Evolutionary conservation across 2,888 invertebrate species (phyloP).

Genomic region (Dilophus febrilis): DNA sequence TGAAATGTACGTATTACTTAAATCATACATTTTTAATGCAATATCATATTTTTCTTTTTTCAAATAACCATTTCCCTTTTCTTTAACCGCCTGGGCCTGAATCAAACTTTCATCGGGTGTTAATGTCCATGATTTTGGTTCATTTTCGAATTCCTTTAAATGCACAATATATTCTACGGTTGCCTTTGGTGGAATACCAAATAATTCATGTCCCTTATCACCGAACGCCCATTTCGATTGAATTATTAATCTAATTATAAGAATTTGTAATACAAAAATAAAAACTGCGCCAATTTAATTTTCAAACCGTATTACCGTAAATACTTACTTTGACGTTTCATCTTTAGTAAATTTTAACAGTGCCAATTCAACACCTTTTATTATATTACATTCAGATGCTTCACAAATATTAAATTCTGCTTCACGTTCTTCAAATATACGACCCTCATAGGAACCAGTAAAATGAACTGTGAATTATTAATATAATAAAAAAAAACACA

Average conservation of each 20-base stretch:
- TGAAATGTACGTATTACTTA: slow-evolving; percentile 33
- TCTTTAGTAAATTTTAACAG: slow-evolving; percentile 62
- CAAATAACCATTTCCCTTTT: slow-evolving; percentile 81
- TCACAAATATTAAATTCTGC: slow-evolving; percentile 75
- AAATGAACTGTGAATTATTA: slow-evolving; percentile 20
- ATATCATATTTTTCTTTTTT: slow-evolving; percentile 58
- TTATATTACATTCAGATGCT: slow-evolving; percentile 54
- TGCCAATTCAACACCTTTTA: slow-evolving; percentile 68
- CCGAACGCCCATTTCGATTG: slow-evolving; percentile 71
- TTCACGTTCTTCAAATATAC: slow-evolving; percentile 50
- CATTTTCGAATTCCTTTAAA: slow-evolving; percentile 69
- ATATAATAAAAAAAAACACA: no score
- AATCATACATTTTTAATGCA: slow-evolving; percentile 77
- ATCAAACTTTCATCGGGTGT: slow-evolving; percentile 61
- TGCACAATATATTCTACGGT: slow-evolving; percentile 65
- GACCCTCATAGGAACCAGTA: slow-evolving; percentile 18
- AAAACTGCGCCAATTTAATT: not conserved
- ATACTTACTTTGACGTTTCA: slow-evolving; percentile 52
- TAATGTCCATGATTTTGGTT: slow-evolving; percentile 69
- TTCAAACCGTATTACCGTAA: no score
- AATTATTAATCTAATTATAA: slow-evolving; percentile 37
- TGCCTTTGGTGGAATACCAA: slow-evolving; percentile 62
- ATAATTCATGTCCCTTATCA: slow-evolving; percentile 43
- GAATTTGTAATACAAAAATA: not conserved
- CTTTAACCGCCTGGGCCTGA: slow-evolving; percentile 67